Percentiles rank a stretch among this genome's conserved stretches.
phyloP scores from a whole-genome alignment of 2,888 invertebrate genomes.

The Tipula lateralis region DNA sequence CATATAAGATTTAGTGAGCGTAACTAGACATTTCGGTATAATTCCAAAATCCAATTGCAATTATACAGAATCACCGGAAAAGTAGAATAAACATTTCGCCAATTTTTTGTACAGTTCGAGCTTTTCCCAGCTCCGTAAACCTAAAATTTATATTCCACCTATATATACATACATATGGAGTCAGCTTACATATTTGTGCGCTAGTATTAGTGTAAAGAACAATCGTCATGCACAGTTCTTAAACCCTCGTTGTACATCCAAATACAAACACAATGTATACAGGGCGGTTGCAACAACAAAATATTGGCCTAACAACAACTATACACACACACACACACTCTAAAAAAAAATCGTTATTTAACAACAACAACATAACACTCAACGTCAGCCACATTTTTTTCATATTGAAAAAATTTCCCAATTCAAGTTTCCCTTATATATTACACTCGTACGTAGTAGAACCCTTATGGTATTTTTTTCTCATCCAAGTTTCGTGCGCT shows the following conservation, averaged over 20 bases:
- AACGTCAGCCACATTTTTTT: constrained; percentile 24
- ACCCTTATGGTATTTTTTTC: background rate
- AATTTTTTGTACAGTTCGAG: too few relatives aligned
- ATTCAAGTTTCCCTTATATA: constrained; percentile 5
- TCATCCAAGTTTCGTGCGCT: background rate
- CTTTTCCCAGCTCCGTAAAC: background rate
- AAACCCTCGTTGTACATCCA: background rate
- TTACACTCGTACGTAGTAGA: background rate
- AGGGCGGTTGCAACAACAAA: constrained; percentile 12
- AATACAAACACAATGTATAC: background rate
- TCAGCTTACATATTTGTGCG: background rate
- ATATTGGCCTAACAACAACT: background rate
- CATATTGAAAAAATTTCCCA: background rate
- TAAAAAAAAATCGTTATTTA: background rate
- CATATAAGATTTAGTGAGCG: constrained; percentile 12
- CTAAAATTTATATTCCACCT: background rate
- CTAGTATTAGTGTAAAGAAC: too few relatives aligned
- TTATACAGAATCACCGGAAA: background rate
- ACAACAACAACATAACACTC: background rate
- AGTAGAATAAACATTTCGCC: background rate
- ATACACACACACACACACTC: too few relatives aligned
- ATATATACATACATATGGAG: background rate
- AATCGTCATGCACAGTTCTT: background rate
- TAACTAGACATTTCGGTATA: background rate
- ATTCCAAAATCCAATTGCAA: background rate